Conservation (phyloP, 2,113 vertebrate genomes). For the Actenoides hombroni region DNA sequence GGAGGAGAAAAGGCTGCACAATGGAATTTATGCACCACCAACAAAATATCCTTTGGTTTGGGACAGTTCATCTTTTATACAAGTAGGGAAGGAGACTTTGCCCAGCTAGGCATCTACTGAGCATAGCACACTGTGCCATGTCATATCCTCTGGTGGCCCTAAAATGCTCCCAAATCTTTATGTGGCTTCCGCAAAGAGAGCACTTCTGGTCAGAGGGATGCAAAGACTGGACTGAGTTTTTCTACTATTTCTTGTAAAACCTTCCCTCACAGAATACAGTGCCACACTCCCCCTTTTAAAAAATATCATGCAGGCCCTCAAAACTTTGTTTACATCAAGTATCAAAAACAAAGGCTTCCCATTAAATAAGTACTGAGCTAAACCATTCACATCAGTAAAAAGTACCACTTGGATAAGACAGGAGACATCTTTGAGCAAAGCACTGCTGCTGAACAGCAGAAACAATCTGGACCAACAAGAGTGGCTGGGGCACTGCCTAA, state of each 20-base stretch:
- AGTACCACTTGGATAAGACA: too few species aligned
- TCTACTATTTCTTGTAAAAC: neutral
- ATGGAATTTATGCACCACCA: rapidly evolving
- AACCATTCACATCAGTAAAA: neutral
- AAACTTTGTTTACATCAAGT: neutral
- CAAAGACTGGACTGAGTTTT: neutral
- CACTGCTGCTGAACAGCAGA: neutral
- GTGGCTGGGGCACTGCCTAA: neutral
- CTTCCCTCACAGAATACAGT: neutral
- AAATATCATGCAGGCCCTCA: neutral
- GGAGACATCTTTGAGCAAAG: neutral
- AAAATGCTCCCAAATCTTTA: neutral
- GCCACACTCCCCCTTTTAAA: neutral
- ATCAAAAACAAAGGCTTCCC: neutral
- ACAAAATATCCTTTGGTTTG: neutral
- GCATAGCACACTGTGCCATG: rapidly evolving
- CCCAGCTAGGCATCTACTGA: too few species aligned
- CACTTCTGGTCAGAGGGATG: neutral
- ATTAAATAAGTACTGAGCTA: neutral
- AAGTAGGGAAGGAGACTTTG: neutral
- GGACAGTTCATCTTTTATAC: rapidly evolving
- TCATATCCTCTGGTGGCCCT: neutral
- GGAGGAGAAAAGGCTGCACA: neutral
- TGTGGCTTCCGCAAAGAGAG: neutral
- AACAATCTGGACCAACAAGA: rapidly evolving